A percentile compares a stretch with the other conserved stretches of the same genome.
Conservation (phyloP, 2,797 vertebrate genomes). For the Etheostoma nigrum region DNA sequence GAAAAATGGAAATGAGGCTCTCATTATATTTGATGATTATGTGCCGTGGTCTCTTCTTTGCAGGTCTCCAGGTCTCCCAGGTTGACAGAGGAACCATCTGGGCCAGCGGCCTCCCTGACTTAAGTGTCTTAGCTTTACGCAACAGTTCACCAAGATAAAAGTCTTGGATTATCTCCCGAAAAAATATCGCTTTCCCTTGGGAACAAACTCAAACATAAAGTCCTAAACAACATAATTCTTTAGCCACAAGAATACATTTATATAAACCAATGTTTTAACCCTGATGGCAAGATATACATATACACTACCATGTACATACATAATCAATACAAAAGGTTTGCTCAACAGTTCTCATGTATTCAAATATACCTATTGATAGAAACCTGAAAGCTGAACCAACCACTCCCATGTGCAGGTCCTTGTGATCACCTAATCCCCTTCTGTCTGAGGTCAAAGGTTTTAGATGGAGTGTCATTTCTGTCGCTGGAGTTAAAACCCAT, state of each 20-base stretch:
- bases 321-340: conserved; percentile 76
- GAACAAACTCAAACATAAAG: conserved; percentile 72
- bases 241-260: conserved; percentile 79
- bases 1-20: conserved; percentile 25
- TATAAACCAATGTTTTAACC: conserved; percentile 84
- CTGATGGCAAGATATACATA: conserved; percentile 88
- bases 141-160: conserved; percentile 82
- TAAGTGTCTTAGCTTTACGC: conserved; percentile 77
- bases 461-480: conserved; percentile 58
- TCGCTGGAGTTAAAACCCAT: conserved; percentile 61
- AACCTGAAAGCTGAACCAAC: conserved; percentile 84
- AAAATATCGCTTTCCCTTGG: conserved; percentile 75
- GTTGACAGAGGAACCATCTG: conserved; percentile 74
- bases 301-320: conserved; percentile 82
- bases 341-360: conserved; percentile 78
- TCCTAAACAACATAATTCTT: conserved; percentile 66
- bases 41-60: conserved; percentile 67
- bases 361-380: conserved; percentile 85
- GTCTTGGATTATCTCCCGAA: conserved; percentile 79
- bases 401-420: conserved; percentile 68
- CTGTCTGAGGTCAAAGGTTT: conserved; percentile 75
- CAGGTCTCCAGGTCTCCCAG: conserved; percentile 70
- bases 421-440: conserved; percentile 66
- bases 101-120: conserved; percentile 75
- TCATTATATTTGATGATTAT: conserved; percentile 50